Base-by-base conservation (phyloP, 2,888 invertebrate genomes). In the Clunio marinus region DNA sequence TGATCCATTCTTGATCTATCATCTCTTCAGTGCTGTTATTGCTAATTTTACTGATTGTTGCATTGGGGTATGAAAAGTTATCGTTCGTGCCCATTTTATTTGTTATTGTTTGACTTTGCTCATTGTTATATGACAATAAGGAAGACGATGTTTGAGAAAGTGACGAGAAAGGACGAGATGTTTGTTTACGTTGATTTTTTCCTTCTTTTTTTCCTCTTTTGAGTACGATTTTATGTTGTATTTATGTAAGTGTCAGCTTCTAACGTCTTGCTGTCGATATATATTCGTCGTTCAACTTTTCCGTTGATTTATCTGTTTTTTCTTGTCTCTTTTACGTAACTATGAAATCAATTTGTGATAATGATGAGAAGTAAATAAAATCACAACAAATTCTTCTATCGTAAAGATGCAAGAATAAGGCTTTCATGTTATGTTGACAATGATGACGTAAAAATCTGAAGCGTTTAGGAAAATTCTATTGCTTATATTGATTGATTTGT, bases 1-100 rank as follows among this genome's bases (percentile, higher is more conserved):
- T 79, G 55, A 83, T 77, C 76, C 88, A 81, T 63, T 82, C 78
- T 73, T 75, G 73, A 25, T 73, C 74, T 41, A 24, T 32, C 13
- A 28, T 17, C 35, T 68, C 45, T n/a, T 68, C 58, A 68, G 57
- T 58, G 15, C 68, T 58, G 15, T 10, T 67, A 68, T 58, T 68
- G 68, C 68, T 68, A 68, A 41, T n/a, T 13, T 25, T 58, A 68
- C 41, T 68, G 68, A 68, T 55, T 66, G 66, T 66, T 66, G 22
- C 27, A 27, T 35, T 63, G 55, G 24, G 24, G 15, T 63, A 15
- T 15, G 32, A 35, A 1, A 55, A 51, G 65, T 32, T 35, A 20
- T 46, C 45, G 32, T 35, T 32, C 20, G 20, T 28, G 51, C 13
- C 45, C 51, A 27, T 25, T 45, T 66, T 32, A 13, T 17, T 63